phyloP scores from a whole-genome alignment of 2,888 invertebrate species.

The Tachina lurida region DNA sequence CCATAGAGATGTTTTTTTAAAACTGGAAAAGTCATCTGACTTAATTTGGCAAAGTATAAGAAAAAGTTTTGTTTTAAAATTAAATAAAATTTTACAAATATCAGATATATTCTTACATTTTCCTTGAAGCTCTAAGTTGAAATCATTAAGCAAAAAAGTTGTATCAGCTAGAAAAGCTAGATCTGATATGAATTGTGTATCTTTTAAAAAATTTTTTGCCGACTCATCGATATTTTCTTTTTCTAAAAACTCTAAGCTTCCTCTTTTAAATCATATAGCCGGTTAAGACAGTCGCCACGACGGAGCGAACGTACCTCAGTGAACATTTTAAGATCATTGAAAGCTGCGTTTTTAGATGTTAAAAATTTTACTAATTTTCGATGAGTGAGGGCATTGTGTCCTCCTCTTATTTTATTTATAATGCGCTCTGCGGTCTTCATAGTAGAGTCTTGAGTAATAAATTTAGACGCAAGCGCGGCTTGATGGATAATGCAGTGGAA shows the following conservation, averaged over 20 bases:
- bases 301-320: background rate
- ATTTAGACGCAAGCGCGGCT: background rate
- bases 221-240: constrained; percentile 6
- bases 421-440: background rate
- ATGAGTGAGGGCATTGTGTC: no score
- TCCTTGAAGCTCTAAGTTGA: no score
- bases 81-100: background rate
- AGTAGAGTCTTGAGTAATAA: constrained; percentile 5
- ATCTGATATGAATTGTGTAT: background rate
- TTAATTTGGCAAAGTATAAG: no score
- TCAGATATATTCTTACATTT: constrained; percentile 1
- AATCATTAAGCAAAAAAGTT: no score
- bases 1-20: no score
- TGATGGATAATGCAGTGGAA: background rate
- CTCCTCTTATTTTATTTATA: no score
- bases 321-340: background rate
- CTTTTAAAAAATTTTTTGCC: background rate
- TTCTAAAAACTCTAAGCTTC: background rate
- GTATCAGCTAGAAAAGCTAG: background rate
- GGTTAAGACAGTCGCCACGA: background rate
- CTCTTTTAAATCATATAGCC: no score
- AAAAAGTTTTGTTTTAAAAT: no score
- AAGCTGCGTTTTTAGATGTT: background rate
- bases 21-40: no score
- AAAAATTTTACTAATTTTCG: no score